These are phyloP conservation scores for Ophthalmotilapia sp. DNA, from an alignment of 2,113 vertebrate species.

Conservation along the genomic window DNA sequence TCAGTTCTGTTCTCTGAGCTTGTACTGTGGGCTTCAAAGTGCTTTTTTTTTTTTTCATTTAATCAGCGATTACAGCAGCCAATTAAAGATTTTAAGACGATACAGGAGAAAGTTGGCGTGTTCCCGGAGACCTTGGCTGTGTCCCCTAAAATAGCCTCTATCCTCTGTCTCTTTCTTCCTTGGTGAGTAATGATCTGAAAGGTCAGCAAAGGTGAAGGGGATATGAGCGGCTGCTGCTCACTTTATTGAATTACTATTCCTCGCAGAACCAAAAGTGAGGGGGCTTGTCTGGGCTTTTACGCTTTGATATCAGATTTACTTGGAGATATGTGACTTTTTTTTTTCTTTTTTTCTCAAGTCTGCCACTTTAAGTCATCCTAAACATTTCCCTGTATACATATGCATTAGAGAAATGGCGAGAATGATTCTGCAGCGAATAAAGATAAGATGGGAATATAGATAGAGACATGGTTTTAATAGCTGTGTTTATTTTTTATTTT, in stretches of 20 bases:
- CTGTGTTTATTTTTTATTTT: neutral
- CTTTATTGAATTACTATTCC: constrained; percentile 48
- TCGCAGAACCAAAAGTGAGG: neutral
- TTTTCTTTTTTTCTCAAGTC: neutral
- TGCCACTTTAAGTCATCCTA: neutral
- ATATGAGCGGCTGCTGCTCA: constrained; percentile 22
- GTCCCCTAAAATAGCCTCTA: constrained; percentile 49
- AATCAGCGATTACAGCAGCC: constrained; percentile 62
- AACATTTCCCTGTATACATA: neutral
- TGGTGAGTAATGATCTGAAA: constrained; percentile 57
- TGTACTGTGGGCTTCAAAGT: constrained; percentile 55
- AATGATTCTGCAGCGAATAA: neutral
- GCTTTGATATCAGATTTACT: neutral
- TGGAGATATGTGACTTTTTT: neutral
- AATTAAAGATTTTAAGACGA: constrained; percentile 70
- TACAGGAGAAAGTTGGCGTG: constrained; percentile 25
- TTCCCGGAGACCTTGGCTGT: constrained; percentile 35
- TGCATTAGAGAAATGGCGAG: neutral
- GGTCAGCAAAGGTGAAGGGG: constrained; percentile 52
- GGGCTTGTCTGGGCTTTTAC: neutral
- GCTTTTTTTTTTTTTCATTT: constrained; percentile 53
- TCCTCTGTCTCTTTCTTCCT: constrained; percentile 33
- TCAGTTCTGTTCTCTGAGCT: constrained; percentile 24
- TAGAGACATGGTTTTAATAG: neutral
- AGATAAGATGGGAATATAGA: neutral